Conservation (phyloP, 30 jellyfish, hydroid and myxozoan genomes). For the Chrysaora quinquecirrha region DNA sequence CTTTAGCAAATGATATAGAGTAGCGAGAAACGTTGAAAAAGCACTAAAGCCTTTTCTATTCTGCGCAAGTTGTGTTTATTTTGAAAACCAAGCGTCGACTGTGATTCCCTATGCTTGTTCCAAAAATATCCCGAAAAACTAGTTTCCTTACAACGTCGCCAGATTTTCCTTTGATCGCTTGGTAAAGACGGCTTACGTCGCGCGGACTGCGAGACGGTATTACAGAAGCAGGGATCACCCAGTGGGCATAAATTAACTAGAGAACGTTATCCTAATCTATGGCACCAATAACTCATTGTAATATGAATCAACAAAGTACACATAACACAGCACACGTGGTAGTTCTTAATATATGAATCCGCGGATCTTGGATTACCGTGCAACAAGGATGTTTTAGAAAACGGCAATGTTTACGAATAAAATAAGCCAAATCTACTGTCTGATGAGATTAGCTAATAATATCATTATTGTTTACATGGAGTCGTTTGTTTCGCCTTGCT, state of each 20-base stretch:
- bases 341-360: conserved; percentile 3
- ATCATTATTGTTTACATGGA: conserved; percentile 19
- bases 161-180: too few relatives aligned
- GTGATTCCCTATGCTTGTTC: too few relatives aligned
- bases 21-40: too few relatives aligned
- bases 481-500: conserved; percentile 18
- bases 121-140: too few relatives aligned
- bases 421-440: conserved; percentile 14
- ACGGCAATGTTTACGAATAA: conserved; percentile 13
- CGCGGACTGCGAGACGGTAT: background rate
- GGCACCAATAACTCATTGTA: conserved; percentile 31
- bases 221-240: background rate
- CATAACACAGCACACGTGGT: conserved; percentile 52
- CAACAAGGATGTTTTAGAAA: background rate
- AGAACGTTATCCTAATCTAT: conserved; percentile 4
- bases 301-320: conserved; percentile 50
- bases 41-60: too few relatives aligned
- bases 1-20: too few relatives aligned
- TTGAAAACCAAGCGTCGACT: too few relatives aligned
- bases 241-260: conserved; percentile 27
- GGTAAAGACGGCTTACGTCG: too few relatives aligned
- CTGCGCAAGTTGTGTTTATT: too few relatives aligned
- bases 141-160: too few relatives aligned
- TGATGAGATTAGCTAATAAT: conserved; percentile 24
- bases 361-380: conserved; percentile 46